Base-by-base conservation (phyloP, 2,888 invertebrate species). In the Tigriopus californicus region DNA sequence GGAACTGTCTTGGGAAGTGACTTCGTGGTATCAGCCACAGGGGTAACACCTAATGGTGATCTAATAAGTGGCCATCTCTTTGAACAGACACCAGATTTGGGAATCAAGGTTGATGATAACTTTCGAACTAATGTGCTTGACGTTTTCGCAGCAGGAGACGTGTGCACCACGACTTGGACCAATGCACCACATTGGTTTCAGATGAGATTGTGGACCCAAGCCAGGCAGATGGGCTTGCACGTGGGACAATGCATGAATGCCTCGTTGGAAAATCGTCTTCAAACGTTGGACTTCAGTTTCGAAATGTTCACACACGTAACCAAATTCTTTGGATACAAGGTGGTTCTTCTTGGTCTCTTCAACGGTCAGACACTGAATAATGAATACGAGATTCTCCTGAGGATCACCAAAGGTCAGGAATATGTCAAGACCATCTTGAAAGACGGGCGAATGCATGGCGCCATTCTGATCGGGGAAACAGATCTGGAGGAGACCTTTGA, bases 401-500 rank as follows among this genome's bases (percentile, higher is more conserved):
- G 95, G 60, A 81, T 85, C 65, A 91, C 91, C 0, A 82, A 83
- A 67, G 79, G 80, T 65, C 60, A 66, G 61, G 74, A 75, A 65
- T 77, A 73, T 69, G 79, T 95, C 1, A 95, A 97, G 72, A 81
- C 89, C 67, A 80, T 98, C 1, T 68, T 97, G 63, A 78, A 83
- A 66, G 76, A 89, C 69, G 86, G 88, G 24, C 79, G 77, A 67
- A 74, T 98, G 68, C 85, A 90, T 69, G 98, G 98, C 42, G 95
- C 91, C 24, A 82, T 97, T 65, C 75, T 98, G 33, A 88, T 98
- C 65, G 98, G 98, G 0, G 92, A 98, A 65, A 95, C 95, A 0
- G 91, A 92, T 69, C 75, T 97, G 62, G 98, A 97, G 70, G 98
- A 98, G 75, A 94, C 89, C 70, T 89, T 92, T 73, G 97, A 98